Evolutionary conservation across 2,888 invertebrate genomes (phyloP).

Genomic region (Pheosia tremula): DNA sequence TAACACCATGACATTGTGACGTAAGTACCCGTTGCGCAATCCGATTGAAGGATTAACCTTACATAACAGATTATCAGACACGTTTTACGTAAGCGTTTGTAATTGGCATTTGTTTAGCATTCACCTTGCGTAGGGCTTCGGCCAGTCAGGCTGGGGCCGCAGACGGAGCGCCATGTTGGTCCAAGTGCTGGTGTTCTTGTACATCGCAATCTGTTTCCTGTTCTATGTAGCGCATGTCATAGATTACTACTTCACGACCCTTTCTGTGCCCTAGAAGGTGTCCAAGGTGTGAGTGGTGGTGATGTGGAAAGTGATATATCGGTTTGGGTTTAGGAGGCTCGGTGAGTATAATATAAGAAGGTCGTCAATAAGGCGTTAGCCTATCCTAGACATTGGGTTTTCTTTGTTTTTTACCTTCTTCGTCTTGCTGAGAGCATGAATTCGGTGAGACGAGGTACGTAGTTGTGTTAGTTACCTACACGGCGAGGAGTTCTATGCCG

Average conservation of each 20-base stretch:
- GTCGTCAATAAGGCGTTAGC: too few species aligned
- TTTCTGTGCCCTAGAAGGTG: constrained; percentile 37
- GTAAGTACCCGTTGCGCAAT: not conserved
- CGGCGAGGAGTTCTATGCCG: too few species aligned
- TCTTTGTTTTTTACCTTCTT: too few species aligned
- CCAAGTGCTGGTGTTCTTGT: constrained; percentile 80
- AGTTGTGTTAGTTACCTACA: too few species aligned
- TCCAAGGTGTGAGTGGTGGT: constrained; percentile 11
- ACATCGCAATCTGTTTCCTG: constrained; percentile 75
- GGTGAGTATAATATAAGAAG: constrained; percentile 45
- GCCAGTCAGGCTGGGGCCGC: constrained; percentile 39
- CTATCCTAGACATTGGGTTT: too few species aligned
- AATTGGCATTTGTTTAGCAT: constrained; percentile 43
- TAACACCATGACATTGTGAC: not conserved
- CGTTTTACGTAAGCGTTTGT: constrained; percentile 34
- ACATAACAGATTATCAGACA: constrained; percentile 6
- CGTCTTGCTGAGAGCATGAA: too few species aligned
- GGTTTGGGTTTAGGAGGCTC: constrained; percentile 51
- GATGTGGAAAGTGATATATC: constrained; percentile 40
- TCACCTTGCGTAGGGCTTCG: constrained; percentile 58
- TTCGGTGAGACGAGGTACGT: too few species aligned
- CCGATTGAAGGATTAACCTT: constrained; percentile 3
- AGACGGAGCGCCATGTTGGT: constrained; percentile 69
- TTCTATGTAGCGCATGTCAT: constrained; percentile 80
- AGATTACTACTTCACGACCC: constrained; percentile 72